A percentile compares a stretch with the other conserved stretches of the same genome.
Evolutionary conservation across 2,113 vertebrate genomes (phyloP).

Genomic region (Agelaius tricolor): DNA sequence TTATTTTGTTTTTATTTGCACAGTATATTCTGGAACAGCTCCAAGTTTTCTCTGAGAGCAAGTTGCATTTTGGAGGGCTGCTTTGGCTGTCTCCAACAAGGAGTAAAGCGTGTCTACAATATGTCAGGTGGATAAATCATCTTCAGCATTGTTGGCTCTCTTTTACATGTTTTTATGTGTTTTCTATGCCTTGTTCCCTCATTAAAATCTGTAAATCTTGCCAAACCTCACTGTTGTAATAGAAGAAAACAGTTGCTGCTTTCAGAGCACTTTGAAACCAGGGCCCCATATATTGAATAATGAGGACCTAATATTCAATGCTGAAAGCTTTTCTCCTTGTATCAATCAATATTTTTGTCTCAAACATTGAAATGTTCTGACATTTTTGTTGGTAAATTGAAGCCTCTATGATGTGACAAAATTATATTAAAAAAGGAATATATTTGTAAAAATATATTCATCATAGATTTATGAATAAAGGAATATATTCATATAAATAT

Average conservation of each 20-base stretch:
- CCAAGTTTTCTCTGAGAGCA: background rate
- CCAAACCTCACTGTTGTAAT: background rate
- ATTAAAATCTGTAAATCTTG: background rate
- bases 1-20: background rate
- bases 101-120: background rate
- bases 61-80: background rate
- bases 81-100: background rate
- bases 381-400: background rate
- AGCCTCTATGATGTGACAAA: background rate
- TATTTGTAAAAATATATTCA: background rate
- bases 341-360: background rate
- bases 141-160: background rate
- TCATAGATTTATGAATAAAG: background rate
- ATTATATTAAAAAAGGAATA: background rate
- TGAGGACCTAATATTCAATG: background rate
- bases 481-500: background rate
- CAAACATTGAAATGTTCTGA: background rate
- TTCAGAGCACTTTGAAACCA: background rate
- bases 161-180: background rate
- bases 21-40: background rate
- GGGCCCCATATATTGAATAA: fast-evolving
- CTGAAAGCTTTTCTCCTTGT: background rate
- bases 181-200: background rate
- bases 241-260: background rate
- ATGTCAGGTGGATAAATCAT: background rate